phyloP scores from a whole-genome alignment of 2,797 vertebrate genomes.

The Poeciliopsis infans region DNA sequence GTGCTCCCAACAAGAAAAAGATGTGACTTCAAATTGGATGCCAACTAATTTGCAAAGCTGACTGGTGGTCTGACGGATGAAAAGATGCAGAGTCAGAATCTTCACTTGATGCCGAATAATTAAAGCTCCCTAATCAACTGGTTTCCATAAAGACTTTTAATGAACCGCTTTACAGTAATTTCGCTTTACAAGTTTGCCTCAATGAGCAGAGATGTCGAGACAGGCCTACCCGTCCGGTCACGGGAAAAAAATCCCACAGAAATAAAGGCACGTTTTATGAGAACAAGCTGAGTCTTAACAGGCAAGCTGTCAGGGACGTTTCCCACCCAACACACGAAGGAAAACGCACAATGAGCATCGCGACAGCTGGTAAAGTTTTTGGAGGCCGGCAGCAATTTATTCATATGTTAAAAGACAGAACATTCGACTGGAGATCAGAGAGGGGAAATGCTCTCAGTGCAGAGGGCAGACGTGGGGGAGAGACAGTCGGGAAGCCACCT shows the following conservation, averaged over 20 bases:
- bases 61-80: conserved; percentile 10
- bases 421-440: conserved; percentile 63
- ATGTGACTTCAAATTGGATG: not conserved
- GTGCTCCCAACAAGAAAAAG: not conserved
- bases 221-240: conserved; percentile 19
- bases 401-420: conserved; percentile 54
- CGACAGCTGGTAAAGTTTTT: conserved; percentile 76
- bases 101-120: conserved; percentile 52
- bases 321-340: conserved; percentile 70
- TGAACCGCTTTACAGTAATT: conserved; percentile 67
- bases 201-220: conserved; percentile 59
- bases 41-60: not conserved
- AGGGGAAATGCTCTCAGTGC: conserved; percentile 43
- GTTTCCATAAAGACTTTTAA: conserved; percentile 70
- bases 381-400: conserved; percentile 65
- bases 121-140: conserved; percentile 67
- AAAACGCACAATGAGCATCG: conserved; percentile 70
- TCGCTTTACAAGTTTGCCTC: conserved; percentile 69
- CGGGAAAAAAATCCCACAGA: conserved; percentile 46
- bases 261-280: conserved; percentile 68
- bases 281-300: conserved; percentile 72
- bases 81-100: conserved; percentile 18
- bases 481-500: conserved; percentile 46
- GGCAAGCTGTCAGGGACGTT: conserved; percentile 65
- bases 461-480: conserved; percentile 45